phyloP scores from a whole-genome alignment of 2,888 invertebrate species.

The Trichopoda pennipes region DNA sequence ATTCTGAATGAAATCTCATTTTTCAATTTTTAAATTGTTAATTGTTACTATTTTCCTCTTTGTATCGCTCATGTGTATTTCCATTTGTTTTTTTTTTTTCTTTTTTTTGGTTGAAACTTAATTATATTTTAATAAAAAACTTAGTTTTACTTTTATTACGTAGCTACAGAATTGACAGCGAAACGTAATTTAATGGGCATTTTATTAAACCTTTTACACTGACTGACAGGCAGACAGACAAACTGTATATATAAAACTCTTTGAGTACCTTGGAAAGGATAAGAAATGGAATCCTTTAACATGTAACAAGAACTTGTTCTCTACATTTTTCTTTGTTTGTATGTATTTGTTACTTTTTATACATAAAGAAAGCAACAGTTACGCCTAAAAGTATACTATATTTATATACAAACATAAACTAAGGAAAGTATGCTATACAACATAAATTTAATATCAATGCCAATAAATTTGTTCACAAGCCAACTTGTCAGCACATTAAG shows the following conservation, averaged over 20 bases:
- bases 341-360: neutral
- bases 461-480: slow-evolving; percentile 67
- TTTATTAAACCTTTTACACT: slow-evolving; percentile 54
- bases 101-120: slow-evolving; percentile 13
- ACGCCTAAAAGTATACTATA: slow-evolving; percentile 60
- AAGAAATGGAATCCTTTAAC: slow-evolving; percentile 6
- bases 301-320: neutral
- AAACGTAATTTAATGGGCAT: slow-evolving; percentile 56
- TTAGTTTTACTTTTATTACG: slow-evolving; percentile 48
- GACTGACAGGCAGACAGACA: slow-evolving; percentile 19
- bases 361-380: slow-evolving; percentile 60
- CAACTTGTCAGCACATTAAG: slow-evolving; percentile 66
- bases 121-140: slow-evolving; percentile 44
- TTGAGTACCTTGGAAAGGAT: neutral
- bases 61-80: no score
- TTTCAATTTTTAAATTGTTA: no score
- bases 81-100: no score
- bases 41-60: slow-evolving; percentile 5
- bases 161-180: neutral
- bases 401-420: slow-evolving; percentile 19
- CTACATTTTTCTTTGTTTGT: neutral
- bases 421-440: slow-evolving; percentile 26
- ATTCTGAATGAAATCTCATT: no score
- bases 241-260: neutral
- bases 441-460: slow-evolving; percentile 66